Evolutionary conservation across 2,113 vertebrate species (phyloP).

Genomic region (Bos javanicus): DNA sequence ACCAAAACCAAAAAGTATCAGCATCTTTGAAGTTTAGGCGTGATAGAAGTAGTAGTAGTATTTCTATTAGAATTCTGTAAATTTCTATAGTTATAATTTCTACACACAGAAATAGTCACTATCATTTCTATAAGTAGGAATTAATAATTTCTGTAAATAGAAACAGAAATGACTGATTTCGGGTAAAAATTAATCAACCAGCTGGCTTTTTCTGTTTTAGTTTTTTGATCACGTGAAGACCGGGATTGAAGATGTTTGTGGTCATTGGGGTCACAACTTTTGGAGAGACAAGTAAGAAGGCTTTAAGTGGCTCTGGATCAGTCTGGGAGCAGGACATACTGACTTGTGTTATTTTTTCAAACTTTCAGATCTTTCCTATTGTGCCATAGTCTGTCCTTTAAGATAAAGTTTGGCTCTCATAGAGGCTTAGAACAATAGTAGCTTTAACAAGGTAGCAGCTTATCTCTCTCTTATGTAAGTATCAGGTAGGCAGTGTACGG

Average conservation of each 20-base stretch:
- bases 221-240: slow-evolving; percentile 95
- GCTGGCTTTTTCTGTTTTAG: slow-evolving; percentile 77
- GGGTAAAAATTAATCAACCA: neutral
- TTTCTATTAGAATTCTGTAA: neutral
- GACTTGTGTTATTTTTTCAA: neutral
- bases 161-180: neutral
- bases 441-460: neutral
- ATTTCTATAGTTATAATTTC: neutral
- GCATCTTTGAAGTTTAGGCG: neutral
- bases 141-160: neutral
- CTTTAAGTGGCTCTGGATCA: neutral
- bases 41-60: neutral
- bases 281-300: slow-evolving; percentile 97
- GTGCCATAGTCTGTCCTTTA: neutral
- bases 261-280: slow-evolving; percentile 98
- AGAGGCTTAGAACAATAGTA: neutral
- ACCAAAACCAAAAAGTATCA: neutral
- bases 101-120: neutral
- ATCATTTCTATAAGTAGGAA: neutral
- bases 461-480: neutral
- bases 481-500: neutral
- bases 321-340: neutral
- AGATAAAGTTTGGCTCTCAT: neutral
- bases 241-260: slow-evolving; percentile 97
- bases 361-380: neutral